Base-by-base conservation (phyloP, 2,113 vertebrate genomes). In the Spea bombifrons region DNA sequence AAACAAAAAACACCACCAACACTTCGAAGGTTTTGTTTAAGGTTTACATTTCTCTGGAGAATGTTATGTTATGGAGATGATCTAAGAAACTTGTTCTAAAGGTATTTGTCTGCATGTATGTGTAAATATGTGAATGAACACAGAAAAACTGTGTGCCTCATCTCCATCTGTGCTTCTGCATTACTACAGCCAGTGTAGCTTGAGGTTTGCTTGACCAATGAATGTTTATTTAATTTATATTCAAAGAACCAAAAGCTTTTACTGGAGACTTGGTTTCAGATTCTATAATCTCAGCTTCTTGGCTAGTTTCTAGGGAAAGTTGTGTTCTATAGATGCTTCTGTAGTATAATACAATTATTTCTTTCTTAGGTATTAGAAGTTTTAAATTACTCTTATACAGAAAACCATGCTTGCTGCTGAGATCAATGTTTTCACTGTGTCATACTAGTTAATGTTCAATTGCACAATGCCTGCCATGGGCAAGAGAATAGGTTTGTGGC, bases 121-220 rank as follows among this genome's bases (percentile, higher is more conserved):
- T 83, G 5, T 0, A 44, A 55, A 30, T 74, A 71, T 82, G 73
- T 76, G 73, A 80, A 59, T 45, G 49, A 81, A 47, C 53, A 66
- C 46, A 66, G 69, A 10, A 48, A 53, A 73, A 79, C 80, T 8
- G 48, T 3, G 78, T 85, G 86, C 87, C 86, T 88, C 83, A 75
- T 86, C 83, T 84, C 78, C 52, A 1, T 82, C 81, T 61, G 81
- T 81, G 86, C 84, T 88, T 75, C 81, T 45, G 67, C 64, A 78
- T 44, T 13, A 2, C 30, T 50, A 3, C 45, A 82, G 83, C 80
- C 78, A 68, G 69, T 5, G 8, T 30, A 50, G 59, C 5, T 8
- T 7, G 55, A 59, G 64, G 78, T 78, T 71, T 66, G 80, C 74
- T 65, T 69, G 77, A 82, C 79, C 0, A 0, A 75, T 48, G 43